Evolutionary conservation across 2,113 vertebrate genomes (phyloP).

Genomic region (Nibea coibor): DNA sequence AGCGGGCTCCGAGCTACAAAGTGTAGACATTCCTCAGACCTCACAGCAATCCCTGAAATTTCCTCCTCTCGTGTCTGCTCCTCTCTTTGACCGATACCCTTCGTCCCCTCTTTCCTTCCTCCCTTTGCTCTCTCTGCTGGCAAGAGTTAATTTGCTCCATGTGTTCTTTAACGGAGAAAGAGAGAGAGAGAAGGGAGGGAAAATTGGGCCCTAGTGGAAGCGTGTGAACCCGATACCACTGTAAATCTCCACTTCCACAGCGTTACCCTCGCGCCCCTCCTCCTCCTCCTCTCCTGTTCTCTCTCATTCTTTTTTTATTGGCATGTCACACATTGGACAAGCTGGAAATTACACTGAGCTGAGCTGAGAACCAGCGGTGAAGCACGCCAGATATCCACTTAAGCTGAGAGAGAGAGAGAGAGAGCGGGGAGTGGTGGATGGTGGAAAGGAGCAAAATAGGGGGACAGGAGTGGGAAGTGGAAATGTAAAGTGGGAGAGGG

Average conservation of each 20-base stretch:
- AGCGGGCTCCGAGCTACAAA: slow-evolving; percentile 36
- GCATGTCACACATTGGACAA: slow-evolving; percentile 83
- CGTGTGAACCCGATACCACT: slow-evolving; percentile 80
- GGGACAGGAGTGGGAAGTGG: slow-evolving; percentile 32
- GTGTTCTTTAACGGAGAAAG: slow-evolving; percentile 78
- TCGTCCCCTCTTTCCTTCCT: slow-evolving; percentile 55
- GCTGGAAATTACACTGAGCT: slow-evolving; percentile 83
- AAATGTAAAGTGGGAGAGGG: slow-evolving; percentile 52
- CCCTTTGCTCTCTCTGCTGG: slow-evolving; percentile 54
- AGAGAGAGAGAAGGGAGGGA: background rate
- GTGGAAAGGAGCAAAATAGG: slow-evolving; percentile 16
- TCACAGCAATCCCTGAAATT: slow-evolving; percentile 70
- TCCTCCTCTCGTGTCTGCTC: slow-evolving; percentile 59
- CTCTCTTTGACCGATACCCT: slow-evolving; percentile 53
- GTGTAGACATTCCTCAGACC: slow-evolving; percentile 70
- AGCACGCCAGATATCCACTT: slow-evolving; percentile 74
- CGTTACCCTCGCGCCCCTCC: slow-evolving; percentile 42
- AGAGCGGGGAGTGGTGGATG: background rate
- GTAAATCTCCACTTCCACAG: slow-evolving; percentile 81
- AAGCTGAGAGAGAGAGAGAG: slow-evolving; percentile 44
- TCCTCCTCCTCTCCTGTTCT: slow-evolving; percentile 46
- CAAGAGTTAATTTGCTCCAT: slow-evolving; percentile 84
- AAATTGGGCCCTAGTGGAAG: slow-evolving; percentile 61
- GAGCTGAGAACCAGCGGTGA: slow-evolving; percentile 74
- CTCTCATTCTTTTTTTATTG: slow-evolving; percentile 79